Evolutionary conservation across 2,888 invertebrate genomes (phyloP).

Genomic region (Poecilus cupreus): DNA sequence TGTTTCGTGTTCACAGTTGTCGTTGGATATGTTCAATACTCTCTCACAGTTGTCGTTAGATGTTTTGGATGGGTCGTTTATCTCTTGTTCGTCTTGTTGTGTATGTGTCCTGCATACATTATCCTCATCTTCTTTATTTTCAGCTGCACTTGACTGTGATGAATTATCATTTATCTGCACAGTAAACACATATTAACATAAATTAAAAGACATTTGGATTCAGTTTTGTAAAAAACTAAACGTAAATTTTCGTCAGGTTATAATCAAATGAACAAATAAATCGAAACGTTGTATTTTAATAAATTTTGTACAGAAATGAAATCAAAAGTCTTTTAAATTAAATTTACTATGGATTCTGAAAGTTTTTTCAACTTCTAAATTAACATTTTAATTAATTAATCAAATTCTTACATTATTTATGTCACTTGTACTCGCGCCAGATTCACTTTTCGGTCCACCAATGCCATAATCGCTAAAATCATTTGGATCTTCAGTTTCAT

Average conservation of each 20-base stretch:
- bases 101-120: background rate
- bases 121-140: background rate
- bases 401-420: constrained; percentile 15
- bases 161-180: background rate
- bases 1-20: constrained; percentile 62
- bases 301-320: no score
- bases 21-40: constrained; percentile 17
- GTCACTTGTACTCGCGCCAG: constrained; percentile 24
- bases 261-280: no score
- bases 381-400: constrained; percentile 2
- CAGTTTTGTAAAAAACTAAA: no score
- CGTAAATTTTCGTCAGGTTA: no score
- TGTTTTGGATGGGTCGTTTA: background rate
- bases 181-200: background rate
- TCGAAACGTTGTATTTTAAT: no score
- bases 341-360: no score
- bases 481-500: constrained; percentile 87
- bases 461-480: constrained; percentile 91
- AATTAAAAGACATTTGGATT: no score
- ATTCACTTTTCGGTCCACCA: constrained; percentile 62
- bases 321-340: no score
- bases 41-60: constrained; percentile 15
- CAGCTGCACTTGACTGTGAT: background rate
- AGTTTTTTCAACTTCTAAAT: no score
- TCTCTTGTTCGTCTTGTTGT: background rate